Base-by-base conservation (phyloP, 2,888 invertebrate species). In the Stenoptilia bipunctidactyla region DNA sequence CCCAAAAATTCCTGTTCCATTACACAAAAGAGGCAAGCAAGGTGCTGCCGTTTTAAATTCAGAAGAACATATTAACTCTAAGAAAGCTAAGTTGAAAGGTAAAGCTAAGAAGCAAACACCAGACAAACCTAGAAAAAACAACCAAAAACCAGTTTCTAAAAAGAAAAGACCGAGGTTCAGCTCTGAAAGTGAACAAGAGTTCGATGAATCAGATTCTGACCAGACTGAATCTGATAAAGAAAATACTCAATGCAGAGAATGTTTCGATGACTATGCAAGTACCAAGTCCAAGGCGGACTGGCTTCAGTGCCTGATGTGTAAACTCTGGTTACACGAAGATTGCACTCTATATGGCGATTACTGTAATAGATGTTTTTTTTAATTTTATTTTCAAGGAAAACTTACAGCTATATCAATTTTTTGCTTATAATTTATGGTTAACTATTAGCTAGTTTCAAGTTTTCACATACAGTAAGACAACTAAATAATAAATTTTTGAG, bases 271-370 rank as follows among this genome's bases (percentile, higher is more conserved):
- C 15, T 43, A 39, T 42, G 39, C 12, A 38, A 41, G 25, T 15
- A 48, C 44, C 30, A 46, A 48, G 25, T 46, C 43, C 13, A 46
- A 34, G 37, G 46, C 36, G 36, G 46, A 46, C 40, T 46, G 48
- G 45, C 45, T 46, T 37, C 43, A 44, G 42, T 48, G 45, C 38
- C 3, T 45, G 13, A 48, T 44, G 45, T 46, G 46, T 45, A 48
- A 45, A 41, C 15, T 27, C 14, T 46, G 44, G 48, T 20, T 48
- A 27, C 46, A 46, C 37, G 46, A 48, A 41, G 25, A 13, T 38
- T 48, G 46, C 41, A 46, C 48, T 25, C 13, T 45, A 27, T 46
- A 46, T 40, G 46, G 46, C 37, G 46, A 48, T 46, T 48, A 45
- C 30, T 46, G 48, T 40, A 46, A 46, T 40, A 36, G 35, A 39